phyloP scores from a whole-genome alignment of 2,113 vertebrate genomes.

The Uropsilus gracilis region DNA sequence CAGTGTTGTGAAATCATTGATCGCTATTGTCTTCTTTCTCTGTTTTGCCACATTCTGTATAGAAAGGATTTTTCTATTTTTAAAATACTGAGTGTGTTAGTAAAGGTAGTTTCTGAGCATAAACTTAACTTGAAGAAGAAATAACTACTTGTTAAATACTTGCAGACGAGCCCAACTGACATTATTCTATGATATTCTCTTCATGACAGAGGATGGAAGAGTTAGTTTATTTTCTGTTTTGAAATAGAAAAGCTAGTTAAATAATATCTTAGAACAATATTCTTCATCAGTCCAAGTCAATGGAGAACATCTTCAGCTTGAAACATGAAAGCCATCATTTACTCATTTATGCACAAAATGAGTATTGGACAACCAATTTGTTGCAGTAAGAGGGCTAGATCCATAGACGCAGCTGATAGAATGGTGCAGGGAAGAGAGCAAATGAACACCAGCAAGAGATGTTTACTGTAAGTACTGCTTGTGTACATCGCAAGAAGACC shows the following conservation, averaged over 20 bases:
- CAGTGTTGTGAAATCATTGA: background rate
- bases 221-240: background rate
- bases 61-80: background rate
- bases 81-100: background rate
- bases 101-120: background rate
- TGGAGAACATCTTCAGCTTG: background rate
- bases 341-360: background rate
- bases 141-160: background rate
- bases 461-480: background rate
- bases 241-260: slow-evolving; percentile 18
- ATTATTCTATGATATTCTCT: background rate
- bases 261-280: background rate
- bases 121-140: background rate
- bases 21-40: background rate
- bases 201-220: background rate
- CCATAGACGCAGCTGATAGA: background rate
- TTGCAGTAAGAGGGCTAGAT: background rate
- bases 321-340: background rate
- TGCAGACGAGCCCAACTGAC: background rate
- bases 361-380: background rate
- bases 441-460: background rate
- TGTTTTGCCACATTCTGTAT: background rate
- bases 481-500: no score
- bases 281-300: background rate
- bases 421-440: background rate